Evolutionary conservation across 2,888 invertebrate species (phyloP).

Genomic region (Drosophila fulvimacula): DNA sequence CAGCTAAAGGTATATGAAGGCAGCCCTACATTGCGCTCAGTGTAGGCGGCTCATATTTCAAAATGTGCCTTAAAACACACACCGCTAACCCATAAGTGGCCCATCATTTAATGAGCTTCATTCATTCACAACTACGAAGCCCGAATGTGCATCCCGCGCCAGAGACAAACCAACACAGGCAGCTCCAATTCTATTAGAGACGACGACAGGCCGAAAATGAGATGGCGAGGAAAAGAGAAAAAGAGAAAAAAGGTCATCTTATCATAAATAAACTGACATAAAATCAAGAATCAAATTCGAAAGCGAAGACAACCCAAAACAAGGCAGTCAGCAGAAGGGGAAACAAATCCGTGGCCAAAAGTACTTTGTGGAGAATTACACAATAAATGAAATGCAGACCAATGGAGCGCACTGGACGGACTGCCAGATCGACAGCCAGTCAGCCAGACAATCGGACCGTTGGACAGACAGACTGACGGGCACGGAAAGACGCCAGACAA

Average conservation of each 20-base stretch:
- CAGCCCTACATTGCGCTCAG: slow-evolving; percentile 28
- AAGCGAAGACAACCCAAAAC: slow-evolving; percentile 55
- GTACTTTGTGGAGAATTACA: slow-evolving; percentile 77
- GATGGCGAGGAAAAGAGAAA: slow-evolving; percentile 38
- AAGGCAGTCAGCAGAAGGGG: slow-evolving; percentile 23
- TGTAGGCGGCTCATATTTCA: slow-evolving; percentile 71
- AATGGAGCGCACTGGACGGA: slow-evolving; percentile 54
- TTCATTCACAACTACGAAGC: slow-evolving; percentile 64
- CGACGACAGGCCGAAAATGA: slow-evolving; percentile 46
- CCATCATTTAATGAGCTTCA: slow-evolving; percentile 79
- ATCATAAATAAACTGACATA: slow-evolving; percentile 82
- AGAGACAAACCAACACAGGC: slow-evolving; percentile 43
- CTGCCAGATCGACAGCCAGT: slow-evolving; percentile 17
- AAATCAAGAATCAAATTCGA: slow-evolving; percentile 81
- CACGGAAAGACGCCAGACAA: slow-evolving; percentile 57
- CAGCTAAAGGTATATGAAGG: background rate
- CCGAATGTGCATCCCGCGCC: slow-evolving; percentile 41
- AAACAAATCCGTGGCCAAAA: slow-evolving; percentile 74
- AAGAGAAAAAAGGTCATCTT: slow-evolving; percentile 73
- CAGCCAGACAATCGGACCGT: background rate
- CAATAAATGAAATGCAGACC: slow-evolving; percentile 81
- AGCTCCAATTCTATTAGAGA: slow-evolving; percentile 57
- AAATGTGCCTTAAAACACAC: slow-evolving; percentile 51
- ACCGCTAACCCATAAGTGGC: slow-evolving; percentile 57
- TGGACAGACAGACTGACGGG: slow-evolving; percentile 11